Percentiles rank a stretch among this genome's conserved stretches.
phyloP scores from a whole-genome alignment of 2,888 invertebrate species.

The Endomychus coccineus region DNA sequence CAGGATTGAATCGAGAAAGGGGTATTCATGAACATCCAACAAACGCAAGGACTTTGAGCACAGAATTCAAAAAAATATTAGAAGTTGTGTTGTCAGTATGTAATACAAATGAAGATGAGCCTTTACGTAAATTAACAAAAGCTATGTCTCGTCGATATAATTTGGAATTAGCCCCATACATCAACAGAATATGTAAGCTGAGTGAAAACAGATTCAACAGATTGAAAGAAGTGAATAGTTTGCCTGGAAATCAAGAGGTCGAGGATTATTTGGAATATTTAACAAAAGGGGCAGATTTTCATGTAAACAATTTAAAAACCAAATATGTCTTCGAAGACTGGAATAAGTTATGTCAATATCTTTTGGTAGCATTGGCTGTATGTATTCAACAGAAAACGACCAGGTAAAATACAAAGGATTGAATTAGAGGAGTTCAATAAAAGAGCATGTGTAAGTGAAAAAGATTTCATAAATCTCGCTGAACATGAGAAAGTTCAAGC shows the following conservation, averaged over 20 bases:
- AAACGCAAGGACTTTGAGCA: not conserved
- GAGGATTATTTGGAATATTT: too few species aligned
- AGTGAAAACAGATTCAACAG: not conserved
- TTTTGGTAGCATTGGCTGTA: slow-evolving; percentile 1
- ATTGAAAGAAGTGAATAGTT: not conserved
- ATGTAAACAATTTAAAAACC: too few species aligned
- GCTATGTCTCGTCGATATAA: not conserved
- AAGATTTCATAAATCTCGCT: not conserved
- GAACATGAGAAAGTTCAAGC: not conserved
- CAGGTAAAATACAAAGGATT: slow-evolving; percentile 1
- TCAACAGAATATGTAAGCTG: not conserved
- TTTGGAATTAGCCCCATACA: not conserved
- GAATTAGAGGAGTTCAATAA: slow-evolving; percentile 2
- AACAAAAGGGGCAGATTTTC: too few species aligned
- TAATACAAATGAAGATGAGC: not conserved
- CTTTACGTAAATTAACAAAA: not conserved
- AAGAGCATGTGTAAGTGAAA: not conserved
- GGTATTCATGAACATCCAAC: not conserved
- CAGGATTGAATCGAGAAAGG: not conserved
- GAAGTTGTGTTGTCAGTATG: not conserved
- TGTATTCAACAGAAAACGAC: slow-evolving; percentile 2
- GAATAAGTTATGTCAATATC: not conserved
- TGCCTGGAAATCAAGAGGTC: too few species aligned
- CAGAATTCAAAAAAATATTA: not conserved
- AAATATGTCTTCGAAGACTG: too few species aligned